These are phyloP conservation scores for Aricia artaxerxes DNA, from an alignment of 2,888 invertebrate genomes.

Conservation along the genomic window DNA sequence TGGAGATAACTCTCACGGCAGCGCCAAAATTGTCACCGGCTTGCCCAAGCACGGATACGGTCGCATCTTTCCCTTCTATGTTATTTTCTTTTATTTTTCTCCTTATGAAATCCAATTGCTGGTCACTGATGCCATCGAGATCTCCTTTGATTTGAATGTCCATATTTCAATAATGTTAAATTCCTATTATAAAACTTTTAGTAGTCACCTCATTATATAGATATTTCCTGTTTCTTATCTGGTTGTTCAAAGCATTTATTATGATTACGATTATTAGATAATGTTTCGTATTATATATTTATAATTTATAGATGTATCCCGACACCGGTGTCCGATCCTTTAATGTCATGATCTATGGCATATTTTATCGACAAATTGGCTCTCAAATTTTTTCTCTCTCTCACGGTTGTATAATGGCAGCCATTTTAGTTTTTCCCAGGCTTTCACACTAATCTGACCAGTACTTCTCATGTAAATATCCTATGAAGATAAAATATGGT, in stretches of 20 bases:
- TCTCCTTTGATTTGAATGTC: slow-evolving; percentile 42
- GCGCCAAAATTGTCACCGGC: slow-evolving; percentile 52
- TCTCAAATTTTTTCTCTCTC: too few species aligned
- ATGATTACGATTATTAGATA: background rate
- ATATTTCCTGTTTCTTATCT: background rate
- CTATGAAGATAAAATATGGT: too few species aligned
- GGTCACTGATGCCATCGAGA: slow-evolving; percentile 42
- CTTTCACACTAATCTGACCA: too few species aligned
- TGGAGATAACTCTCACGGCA: slow-evolving; percentile 46
- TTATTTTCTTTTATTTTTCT: slow-evolving; percentile 48
- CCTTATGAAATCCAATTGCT: slow-evolving; percentile 50
- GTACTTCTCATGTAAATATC: too few species aligned
- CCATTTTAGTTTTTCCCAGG: too few species aligned
- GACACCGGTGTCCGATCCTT: too few species aligned
- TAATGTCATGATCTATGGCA: too few species aligned
- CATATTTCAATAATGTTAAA: background rate
- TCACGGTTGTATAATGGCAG: too few species aligned
- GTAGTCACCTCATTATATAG: background rate
- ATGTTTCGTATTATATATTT: too few species aligned
- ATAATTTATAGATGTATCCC: too few species aligned
- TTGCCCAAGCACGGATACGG: slow-evolving; percentile 47
- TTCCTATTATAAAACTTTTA: background rate
- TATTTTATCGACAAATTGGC: too few species aligned
- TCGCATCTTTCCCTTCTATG: slow-evolving; percentile 46
- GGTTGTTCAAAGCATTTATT: background rate